Conservation (phyloP, 2,888 invertebrate species). For the Orchesellides sinensis region DNA sequence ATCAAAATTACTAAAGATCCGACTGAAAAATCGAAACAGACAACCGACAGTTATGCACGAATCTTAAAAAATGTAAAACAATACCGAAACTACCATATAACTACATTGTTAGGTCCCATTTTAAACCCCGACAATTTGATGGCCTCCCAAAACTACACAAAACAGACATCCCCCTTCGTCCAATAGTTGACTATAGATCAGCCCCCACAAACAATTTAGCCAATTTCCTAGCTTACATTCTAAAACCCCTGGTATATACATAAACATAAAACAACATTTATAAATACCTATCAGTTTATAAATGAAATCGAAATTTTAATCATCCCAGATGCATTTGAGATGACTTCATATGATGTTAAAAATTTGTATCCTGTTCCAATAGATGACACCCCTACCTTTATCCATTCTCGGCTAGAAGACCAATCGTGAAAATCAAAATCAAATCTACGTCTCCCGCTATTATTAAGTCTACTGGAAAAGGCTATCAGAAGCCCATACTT, state of each 20-base stretch:
- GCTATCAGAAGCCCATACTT: constrained; percentile 1
- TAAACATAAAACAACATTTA: neutral
- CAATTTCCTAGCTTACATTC: neutral
- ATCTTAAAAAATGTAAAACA: neutral
- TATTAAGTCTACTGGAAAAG: neutral
- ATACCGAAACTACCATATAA: neutral
- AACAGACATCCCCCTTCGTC: neutral
- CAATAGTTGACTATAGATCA: neutral
- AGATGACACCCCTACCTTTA: neutral
- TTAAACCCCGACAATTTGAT: neutral
- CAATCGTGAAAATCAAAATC: neutral
- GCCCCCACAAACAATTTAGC: constrained; percentile 9
- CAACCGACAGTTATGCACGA: neutral
- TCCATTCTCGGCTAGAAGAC: neutral
- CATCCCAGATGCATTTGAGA: neutral
- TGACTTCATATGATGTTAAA: neutral
- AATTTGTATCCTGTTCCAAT: neutral
- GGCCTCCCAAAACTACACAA: constrained; percentile 18
- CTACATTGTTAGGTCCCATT: neutral
- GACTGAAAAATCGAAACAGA: neutral
- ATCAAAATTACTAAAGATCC: neutral
- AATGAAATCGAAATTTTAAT: neutral
- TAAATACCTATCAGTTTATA: neutral
- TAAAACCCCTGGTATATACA: neutral
- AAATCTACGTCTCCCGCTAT: neutral